Percentiles rank a stretch among this genome's conserved stretches.
These are phyloP conservation scores for Eumaeus atala DNA, from an alignment of 1,140 invertebrate genomes.

Conservation along the genomic window DNA sequence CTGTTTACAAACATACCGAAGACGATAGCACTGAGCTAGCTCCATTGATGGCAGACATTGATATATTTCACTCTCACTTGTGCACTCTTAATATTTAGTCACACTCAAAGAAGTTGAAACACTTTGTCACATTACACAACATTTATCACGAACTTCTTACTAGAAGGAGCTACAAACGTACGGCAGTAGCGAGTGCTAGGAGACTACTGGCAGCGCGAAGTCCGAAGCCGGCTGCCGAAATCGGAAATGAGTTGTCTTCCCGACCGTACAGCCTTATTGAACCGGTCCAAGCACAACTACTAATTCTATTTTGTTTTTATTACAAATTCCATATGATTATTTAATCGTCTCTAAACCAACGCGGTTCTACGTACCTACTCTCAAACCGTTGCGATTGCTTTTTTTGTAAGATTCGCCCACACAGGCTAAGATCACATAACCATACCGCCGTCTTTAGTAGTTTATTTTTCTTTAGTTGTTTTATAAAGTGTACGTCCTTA, in stretches of 20 bases:
- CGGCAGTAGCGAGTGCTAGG: background rate
- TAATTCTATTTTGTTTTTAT: background rate
- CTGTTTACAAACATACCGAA: too few relatives aligned
- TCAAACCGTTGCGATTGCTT: too few relatives aligned
- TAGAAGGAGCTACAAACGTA: background rate
- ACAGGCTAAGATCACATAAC: too few relatives aligned
- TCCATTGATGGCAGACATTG: too few relatives aligned
- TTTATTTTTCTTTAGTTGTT: too few relatives aligned
- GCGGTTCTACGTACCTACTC: too few relatives aligned
- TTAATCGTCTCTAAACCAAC: too few relatives aligned
- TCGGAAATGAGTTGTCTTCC: background rate
- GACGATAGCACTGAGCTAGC: too few relatives aligned
- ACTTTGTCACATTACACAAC: conserved; percentile 3
- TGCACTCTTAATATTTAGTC: background rate
- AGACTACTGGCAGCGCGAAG: background rate
- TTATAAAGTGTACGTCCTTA: too few relatives aligned
- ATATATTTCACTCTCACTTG: too few relatives aligned
- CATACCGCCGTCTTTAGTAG: too few relatives aligned
- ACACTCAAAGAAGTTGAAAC: conserved; percentile 1
- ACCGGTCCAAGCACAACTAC: background rate
- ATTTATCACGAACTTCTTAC: conserved; percentile 1
- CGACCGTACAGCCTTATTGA: background rate
- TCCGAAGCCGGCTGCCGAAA: background rate
- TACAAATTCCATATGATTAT: background rate
- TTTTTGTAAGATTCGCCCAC: too few relatives aligned